Conservation (phyloP, 2,113 vertebrate species). For the Muntiacus reevesi region DNA sequence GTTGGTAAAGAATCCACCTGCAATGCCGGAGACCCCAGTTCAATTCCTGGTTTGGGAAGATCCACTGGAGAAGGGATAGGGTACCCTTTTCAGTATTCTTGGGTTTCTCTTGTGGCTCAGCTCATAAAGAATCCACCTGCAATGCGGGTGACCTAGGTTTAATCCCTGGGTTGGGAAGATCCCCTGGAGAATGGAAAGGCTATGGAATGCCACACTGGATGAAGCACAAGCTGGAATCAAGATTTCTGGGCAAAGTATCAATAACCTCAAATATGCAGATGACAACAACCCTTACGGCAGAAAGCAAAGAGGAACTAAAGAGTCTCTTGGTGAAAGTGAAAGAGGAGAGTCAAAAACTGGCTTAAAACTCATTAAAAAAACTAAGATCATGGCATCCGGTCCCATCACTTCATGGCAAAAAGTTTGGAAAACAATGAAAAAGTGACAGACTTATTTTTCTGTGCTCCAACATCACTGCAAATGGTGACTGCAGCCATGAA, state of each 20-base stretch:
- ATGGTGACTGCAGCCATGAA: background rate
- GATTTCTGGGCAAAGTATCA: background rate
- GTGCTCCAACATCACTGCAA: background rate
- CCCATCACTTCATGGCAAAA: background rate
- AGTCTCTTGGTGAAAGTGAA: background rate
- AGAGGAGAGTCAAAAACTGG: background rate
- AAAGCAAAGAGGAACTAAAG: background rate
- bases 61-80: background rate
- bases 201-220: background rate
- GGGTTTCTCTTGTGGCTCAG: no score
- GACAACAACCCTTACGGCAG: background rate
- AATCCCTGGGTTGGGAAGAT: background rate
- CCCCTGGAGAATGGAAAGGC: background rate
- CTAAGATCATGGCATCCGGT: background rate
- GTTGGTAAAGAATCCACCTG: background rate
- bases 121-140: background rate
- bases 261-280: background rate
- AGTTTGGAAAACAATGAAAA: background rate
- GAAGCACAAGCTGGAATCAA: background rate
- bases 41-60: background rate
- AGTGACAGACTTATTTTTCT: background rate
- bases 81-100: no score
- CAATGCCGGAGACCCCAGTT: rapidly evolving
- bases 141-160: rapidly evolving
- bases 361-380: background rate